Evolutionary conservation across 2,113 vertebrate species (phyloP), one percentile per base, ranked within the genome.

Genomic region (Meleagris gallopavo): DNA sequence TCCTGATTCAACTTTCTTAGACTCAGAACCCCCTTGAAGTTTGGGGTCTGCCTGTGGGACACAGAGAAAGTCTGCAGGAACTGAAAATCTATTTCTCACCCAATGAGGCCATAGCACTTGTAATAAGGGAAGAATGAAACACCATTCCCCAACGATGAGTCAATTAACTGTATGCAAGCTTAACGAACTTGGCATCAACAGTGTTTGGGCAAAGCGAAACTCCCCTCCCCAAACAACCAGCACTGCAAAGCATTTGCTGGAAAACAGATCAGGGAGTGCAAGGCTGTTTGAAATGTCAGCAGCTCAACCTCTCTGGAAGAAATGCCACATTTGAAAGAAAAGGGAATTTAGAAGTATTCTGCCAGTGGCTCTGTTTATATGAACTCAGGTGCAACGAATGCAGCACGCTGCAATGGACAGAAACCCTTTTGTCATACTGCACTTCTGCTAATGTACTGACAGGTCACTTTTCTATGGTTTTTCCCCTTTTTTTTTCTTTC

Each of bases 111-210:
- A 38, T 1, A 46, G 58, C 10, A 5, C 54, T 58, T 86, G 74
- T 0, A 1, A 60, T 27, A 45, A 61, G 77, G 81, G 77, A 67
- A 86, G 64, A 72, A 67, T 48, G 61, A 87, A 96, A 95, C 75
- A 81, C 80, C 87, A 84, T 38, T 78, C 61, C 94, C 52, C 27
- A 54, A 80, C 79, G 69, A 65, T 76, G 10, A 88, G 60, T 90
- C 92, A 45, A 81, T 94, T 95, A 90, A 90, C 84, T 67, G 71
- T 10, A 67, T 48, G 72, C 78, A 88, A 43, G 94, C 90, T 83
- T 83, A 92, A 95, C 74, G 65, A 94, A 57, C 60, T 88, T 54
- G 45, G 90, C 72, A 71, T 72, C 7, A 4, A 34, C 5, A 75
- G 48, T 14, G 45, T 85, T 90, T 90, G 93, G 89, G 80, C 87